These are phyloP conservation scores for Chrysemys picta DNA, from an alignment of 2,113 vertebrate species.

Conservation along the genomic window DNA sequence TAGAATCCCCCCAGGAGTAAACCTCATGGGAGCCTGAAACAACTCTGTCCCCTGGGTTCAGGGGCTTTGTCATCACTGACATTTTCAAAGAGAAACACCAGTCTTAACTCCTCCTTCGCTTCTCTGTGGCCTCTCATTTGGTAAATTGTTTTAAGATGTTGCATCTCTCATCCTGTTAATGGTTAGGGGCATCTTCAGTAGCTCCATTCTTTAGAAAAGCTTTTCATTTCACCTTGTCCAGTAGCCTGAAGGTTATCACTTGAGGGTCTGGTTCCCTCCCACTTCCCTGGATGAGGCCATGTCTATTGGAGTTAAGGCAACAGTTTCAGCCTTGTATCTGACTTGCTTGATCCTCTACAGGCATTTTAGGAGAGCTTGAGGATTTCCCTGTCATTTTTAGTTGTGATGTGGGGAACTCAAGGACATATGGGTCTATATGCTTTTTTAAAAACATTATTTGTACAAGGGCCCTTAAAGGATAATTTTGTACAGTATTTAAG, in stretches of 20 bases:
- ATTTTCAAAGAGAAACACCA: not conserved
- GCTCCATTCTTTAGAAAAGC: not conserved
- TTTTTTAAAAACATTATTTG: not conserved
- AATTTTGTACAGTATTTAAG: not conserved
- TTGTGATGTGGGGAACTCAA: not conserved
- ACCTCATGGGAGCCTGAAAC: not conserved
- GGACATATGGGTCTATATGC: not conserved
- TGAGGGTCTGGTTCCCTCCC: not conserved
- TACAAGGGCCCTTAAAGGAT: not conserved
- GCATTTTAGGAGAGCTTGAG: not conserved
- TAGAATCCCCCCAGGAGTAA: no score
- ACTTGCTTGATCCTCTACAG: not conserved
- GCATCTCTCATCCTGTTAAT: not conserved
- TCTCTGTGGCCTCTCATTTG: not conserved
- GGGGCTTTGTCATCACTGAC: not conserved
- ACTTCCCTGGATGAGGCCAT: not conserved
- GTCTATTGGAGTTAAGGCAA: not conserved
- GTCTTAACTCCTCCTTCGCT: not conserved
- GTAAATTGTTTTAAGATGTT: not conserved
- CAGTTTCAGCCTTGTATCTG: not conserved
- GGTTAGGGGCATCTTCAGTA: not conserved
- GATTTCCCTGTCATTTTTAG: not conserved
- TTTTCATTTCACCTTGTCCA: not conserved
- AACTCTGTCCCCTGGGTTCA: not conserved
- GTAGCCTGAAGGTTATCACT: not conserved